Conservation (phyloP, 2,797 vertebrate species). For the Chloroceryle amazona region DNA sequence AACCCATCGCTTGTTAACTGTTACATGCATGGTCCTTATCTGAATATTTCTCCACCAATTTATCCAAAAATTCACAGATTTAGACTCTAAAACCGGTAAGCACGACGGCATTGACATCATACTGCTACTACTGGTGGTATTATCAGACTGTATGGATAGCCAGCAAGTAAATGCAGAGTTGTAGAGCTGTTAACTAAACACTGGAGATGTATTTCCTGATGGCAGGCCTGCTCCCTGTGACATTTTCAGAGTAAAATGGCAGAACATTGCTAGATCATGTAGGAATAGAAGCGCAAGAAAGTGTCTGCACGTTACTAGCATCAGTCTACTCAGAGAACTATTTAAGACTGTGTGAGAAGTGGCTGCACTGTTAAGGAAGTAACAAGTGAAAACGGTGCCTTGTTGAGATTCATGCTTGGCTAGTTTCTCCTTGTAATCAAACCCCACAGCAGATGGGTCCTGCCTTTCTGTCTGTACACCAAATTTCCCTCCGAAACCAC, state of each 20-base stretch:
- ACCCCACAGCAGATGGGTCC: constrained; percentile 92
- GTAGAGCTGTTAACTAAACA: not conserved
- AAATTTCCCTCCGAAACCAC: constrained; percentile 94
- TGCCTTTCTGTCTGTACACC: constrained; percentile 91
- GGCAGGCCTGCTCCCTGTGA: not conserved
- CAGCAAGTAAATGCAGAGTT: not conserved
- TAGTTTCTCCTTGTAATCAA: constrained; percentile 94
- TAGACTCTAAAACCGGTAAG: not conserved
- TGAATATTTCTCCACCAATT: not conserved
- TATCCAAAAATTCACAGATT: not conserved
- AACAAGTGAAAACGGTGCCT: constrained; percentile 79
- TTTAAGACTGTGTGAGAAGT: constrained; percentile 70
- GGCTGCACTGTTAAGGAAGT: constrained; percentile 48
- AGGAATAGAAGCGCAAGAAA: constrained; percentile 26
- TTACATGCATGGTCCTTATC: not conserved
- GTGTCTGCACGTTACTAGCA: constrained; percentile 5
- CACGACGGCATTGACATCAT: not conserved
- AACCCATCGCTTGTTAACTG: not conserved
- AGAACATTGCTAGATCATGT: not conserved
- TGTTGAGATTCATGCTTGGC: constrained; percentile 89
- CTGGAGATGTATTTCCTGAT: not conserved
- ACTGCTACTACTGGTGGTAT: not conserved
- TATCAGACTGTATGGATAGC: not conserved
- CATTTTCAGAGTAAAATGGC: not conserved
- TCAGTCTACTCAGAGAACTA: constrained; percentile 12